phyloP scores from a whole-genome alignment of 2,797 vertebrate genomes.

The Manis crassicaudata region DNA sequence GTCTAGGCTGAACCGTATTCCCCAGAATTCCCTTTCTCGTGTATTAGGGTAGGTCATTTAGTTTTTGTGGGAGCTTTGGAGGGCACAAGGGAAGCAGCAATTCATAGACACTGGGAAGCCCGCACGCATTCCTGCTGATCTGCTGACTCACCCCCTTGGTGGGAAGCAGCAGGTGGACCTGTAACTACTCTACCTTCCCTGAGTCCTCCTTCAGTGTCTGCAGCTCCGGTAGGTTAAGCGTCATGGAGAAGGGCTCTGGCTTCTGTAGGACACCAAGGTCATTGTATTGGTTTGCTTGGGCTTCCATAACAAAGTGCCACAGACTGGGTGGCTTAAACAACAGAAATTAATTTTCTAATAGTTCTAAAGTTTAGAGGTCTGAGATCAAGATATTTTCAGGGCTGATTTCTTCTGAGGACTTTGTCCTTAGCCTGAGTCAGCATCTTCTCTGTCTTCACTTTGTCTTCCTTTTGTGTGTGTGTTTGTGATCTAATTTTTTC shows the following conservation, averaged over 20 bases:
- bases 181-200: too few relatives aligned
- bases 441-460: background rate
- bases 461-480: too few relatives aligned
- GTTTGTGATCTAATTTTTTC: background rate
- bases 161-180: background rate
- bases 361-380: background rate
- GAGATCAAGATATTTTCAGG: background rate
- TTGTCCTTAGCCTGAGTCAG: background rate
- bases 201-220: background rate
- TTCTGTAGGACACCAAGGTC: background rate
- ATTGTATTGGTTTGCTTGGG: background rate
- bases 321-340: background rate
- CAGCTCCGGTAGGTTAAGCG: rapidly evolving
- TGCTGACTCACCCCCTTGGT: background rate
- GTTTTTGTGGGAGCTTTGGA: background rate
- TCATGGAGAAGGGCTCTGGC: background rate
- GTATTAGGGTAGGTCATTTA: background rate
- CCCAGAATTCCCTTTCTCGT: background rate
- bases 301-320: background rate
- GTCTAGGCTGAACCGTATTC: background rate
- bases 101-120: background rate
- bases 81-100: background rate
- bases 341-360: background rate
- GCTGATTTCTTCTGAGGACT: background rate
- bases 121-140: background rate